Conservation (phyloP, 2,797 vertebrate genomes). For the Arremon aurantiirostris region DNA sequence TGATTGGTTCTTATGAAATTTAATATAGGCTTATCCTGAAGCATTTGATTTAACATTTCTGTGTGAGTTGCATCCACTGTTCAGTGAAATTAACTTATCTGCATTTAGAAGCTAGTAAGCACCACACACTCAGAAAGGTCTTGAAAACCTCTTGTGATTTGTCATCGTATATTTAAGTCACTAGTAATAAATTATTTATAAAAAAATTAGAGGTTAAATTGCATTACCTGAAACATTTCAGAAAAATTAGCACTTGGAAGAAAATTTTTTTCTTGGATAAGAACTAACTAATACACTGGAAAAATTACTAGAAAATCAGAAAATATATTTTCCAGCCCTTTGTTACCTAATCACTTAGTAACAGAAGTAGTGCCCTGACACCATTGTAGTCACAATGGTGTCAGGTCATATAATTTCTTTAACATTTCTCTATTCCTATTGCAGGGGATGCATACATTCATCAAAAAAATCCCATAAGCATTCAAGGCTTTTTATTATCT, state of each 20-base stretch:
- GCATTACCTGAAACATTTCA: constrained; percentile 3
- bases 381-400: background rate
- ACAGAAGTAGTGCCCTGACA: background rate
- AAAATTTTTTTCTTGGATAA: background rate
- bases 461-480: background rate
- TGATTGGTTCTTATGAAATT: background rate
- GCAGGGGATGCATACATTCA: background rate
- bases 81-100: background rate
- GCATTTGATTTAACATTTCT: background rate
- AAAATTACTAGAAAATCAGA: background rate
- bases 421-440: background rate
- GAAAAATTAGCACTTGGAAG: background rate
- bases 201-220: constrained; percentile 5
- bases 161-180: background rate
- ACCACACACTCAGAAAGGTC: background rate
- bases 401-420: background rate
- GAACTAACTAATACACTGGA: background rate
- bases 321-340: background rate
- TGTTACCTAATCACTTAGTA: background rate
- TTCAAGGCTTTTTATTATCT: background rate
- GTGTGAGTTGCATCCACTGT: background rate
- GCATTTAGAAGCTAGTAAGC: background rate
- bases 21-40: background rate
- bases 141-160: background rate
- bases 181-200: constrained; percentile 3